Percentiles rank a stretch among this genome's conserved stretches.
These are phyloP conservation scores for Pantherophis guttatus DNA, from an alignment of 2,113 vertebrate species.

Conservation along the genomic window DNA sequence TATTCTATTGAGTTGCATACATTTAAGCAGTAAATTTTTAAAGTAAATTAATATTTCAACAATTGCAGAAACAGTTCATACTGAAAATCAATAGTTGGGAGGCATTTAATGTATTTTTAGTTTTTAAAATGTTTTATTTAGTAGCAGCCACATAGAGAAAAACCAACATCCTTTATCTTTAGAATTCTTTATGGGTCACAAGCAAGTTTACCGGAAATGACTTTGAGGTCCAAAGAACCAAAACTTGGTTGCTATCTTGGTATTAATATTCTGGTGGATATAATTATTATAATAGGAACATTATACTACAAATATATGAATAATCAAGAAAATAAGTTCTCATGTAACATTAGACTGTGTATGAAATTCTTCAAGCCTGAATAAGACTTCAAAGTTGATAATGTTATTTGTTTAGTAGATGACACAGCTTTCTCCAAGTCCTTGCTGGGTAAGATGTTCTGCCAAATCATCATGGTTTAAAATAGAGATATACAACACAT, in stretches of 20 bases:
- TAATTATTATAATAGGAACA: not conserved
- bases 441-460: not conserved
- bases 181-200: not conserved
- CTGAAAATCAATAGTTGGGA: constrained; percentile 10
- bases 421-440: not conserved
- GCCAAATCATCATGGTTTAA: not conserved
- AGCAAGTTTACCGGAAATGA: not conserved
- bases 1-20: not conserved
- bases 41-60: not conserved
- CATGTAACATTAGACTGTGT: not conserved
- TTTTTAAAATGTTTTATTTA: not conserved
- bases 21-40: not conserved
- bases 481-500: not conserved
- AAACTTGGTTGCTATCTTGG: not conserved
- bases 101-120: not conserved
- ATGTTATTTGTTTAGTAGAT: no score
- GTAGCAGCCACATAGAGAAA: constrained; percentile 2
- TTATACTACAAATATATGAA: not conserved
- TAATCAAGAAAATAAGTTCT: not conserved
- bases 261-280: constrained; percentile 10
- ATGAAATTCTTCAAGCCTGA: not conserved
- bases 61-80: constrained; percentile 2
- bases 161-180: not conserved
- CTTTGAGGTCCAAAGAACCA: not conserved
- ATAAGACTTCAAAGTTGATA: not conserved